Conservation (phyloP, 1,140 invertebrate species). For the Ganaspis sp. region DNA sequence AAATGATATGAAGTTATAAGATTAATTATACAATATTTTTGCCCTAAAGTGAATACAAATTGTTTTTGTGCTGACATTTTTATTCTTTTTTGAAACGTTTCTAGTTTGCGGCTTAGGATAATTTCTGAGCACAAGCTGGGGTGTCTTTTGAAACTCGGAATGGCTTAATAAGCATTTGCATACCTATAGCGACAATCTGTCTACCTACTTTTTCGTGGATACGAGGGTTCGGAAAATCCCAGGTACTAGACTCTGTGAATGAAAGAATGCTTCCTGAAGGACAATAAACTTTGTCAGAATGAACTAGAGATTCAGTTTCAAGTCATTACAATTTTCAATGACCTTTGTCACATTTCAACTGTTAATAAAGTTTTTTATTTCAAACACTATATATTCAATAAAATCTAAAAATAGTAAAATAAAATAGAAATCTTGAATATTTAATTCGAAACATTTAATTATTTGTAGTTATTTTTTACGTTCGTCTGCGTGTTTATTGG, state of each 20-base stretch:
- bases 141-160: neutral
- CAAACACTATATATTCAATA: too few relatives aligned
- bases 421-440: too few relatives aligned
- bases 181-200: neutral
- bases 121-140: neutral
- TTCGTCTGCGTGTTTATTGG: too few relatives aligned
- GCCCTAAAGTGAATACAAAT: too few relatives aligned
- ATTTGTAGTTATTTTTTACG: too few relatives aligned
- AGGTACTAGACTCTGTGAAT: neutral
- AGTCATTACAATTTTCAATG: neutral
- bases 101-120: neutral
- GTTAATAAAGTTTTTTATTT: neutral
- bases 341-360: neutral
- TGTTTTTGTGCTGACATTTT: too few relatives aligned
- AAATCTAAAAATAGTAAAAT: too few relatives aligned
- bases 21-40: too few relatives aligned
- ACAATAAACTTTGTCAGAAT: neutral
- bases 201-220: neutral
- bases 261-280: neutral
- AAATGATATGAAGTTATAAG: too few relatives aligned
- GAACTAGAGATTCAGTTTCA: neutral
- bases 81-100: neutral
- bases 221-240: neutral
- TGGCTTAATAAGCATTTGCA: constrained; percentile 20
- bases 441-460: too few relatives aligned